Evolutionary conservation across 2,888 invertebrate species (phyloP).

Genomic region (Drosophila lutescens): DNA sequence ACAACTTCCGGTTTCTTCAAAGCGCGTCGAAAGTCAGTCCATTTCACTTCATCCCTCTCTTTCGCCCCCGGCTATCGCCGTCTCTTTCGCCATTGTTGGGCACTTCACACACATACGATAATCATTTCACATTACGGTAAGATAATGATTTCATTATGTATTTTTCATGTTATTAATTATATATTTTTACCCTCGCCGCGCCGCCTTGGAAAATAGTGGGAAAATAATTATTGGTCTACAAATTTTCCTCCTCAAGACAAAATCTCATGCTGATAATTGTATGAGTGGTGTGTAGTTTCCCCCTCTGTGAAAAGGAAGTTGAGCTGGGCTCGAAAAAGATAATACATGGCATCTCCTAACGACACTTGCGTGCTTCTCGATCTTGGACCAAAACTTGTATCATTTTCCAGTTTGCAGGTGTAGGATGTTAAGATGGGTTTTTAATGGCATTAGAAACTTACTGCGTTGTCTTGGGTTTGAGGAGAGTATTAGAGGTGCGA

Average conservation of each 20-base stretch:
- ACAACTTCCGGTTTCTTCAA: slow-evolving; percentile 31
- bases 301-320: slow-evolving; percentile 33
- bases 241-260: slow-evolving; percentile 56
- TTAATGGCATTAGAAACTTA: slow-evolving; percentile 35
- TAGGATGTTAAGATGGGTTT: slow-evolving; percentile 30
- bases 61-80: slow-evolving; percentile 38
- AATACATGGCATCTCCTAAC: slow-evolving; percentile 47
- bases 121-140: slow-evolving; percentile 76
- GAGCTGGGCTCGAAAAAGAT: slow-evolving; percentile 1
- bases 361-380: slow-evolving; percentile 60
- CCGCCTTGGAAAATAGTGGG: slow-evolving; percentile 62
- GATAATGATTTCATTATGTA: slow-evolving; percentile 79
- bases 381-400: slow-evolving; percentile 17
- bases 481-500: background rate
- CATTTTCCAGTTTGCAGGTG: slow-evolving; percentile 23
- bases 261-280: slow-evolving; percentile 75
- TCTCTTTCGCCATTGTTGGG: slow-evolving; percentile 62
- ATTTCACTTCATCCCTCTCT: background rate
- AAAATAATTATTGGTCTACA: slow-evolving; percentile 75
- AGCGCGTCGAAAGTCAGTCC: slow-evolving; percentile 28
- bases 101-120: slow-evolving; percentile 60
- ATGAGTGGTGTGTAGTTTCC: slow-evolving; percentile 5
- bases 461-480: background rate
- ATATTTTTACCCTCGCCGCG: slow-evolving; percentile 33
- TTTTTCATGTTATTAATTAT: slow-evolving; percentile 80